phyloP scores from a whole-genome alignment of 2,797 vertebrate species.

The Gastrophryne carolinensis region DNA sequence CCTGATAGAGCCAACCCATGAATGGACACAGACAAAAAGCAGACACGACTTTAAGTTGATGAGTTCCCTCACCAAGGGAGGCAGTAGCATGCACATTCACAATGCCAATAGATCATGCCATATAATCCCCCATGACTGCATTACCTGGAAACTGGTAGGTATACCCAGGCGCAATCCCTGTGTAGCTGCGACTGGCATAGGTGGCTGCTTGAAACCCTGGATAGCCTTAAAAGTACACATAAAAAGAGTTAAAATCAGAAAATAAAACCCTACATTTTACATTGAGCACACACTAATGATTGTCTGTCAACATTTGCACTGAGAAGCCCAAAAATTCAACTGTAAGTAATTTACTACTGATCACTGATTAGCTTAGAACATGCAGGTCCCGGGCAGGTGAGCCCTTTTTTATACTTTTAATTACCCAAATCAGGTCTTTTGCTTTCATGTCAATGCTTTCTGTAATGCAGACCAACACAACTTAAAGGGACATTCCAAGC shows the following conservation, averaged over 20 bases:
- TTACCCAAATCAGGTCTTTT: too few relatives aligned
- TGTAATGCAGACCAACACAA: too few relatives aligned
- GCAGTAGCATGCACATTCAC: constrained; percentile 42
- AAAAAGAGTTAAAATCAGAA: background rate
- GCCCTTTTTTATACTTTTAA: too few relatives aligned
- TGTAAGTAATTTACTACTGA: too few relatives aligned
- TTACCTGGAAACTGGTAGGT: constrained; percentile 99
- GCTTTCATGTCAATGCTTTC: too few relatives aligned
- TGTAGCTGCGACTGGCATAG: constrained; percentile 96
- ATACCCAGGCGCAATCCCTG: constrained; percentile 94
- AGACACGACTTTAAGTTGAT: constrained; percentile 49
- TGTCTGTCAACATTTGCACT: too few relatives aligned
- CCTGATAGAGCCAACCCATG: constrained; percentile 58
- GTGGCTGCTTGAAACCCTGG: constrained; percentile 97
- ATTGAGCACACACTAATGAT: too few relatives aligned
- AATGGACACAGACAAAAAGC: constrained; percentile 52
- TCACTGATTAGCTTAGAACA: too few relatives aligned
- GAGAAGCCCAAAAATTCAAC: too few relatives aligned
- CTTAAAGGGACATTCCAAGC: too few relatives aligned
- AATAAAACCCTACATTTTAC: background rate
- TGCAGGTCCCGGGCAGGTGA: too few relatives aligned
- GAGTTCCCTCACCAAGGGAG: background rate
- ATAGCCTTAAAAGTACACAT: constrained; percentile 79
- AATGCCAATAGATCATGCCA: background rate
- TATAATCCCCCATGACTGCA: constrained; percentile 46